phyloP scores from a whole-genome alignment of 2,888 invertebrate species.

The Leptopilina myrica region DNA sequence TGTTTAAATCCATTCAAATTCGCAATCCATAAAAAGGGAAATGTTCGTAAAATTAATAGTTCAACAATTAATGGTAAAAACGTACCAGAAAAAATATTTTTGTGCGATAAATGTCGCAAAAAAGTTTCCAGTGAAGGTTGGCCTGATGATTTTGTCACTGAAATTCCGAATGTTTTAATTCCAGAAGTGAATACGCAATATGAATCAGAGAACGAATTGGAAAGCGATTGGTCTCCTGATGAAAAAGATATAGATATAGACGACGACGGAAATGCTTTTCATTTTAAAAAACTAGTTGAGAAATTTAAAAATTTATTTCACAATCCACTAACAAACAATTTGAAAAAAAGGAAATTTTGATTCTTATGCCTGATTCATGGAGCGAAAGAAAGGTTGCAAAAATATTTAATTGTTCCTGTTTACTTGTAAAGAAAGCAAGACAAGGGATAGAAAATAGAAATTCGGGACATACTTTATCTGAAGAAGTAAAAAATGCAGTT shows the following conservation, averaged over 20 bases:
- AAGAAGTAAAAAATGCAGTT: neutral
- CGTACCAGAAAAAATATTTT: neutral
- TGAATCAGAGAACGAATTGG: neutral
- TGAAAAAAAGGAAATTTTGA: neutral
- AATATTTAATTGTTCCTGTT: neutral
- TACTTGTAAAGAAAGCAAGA: neutral
- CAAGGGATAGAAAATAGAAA: neutral
- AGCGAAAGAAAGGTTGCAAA: constrained; percentile 21
- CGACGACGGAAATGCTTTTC: neutral
- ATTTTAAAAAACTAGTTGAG: neutral
- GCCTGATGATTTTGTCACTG: neutral
- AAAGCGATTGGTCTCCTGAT: neutral
- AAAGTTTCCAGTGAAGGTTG: neutral
- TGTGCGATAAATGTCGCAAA: constrained; percentile 1
- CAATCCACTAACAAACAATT: neutral
- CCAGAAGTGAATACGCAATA: neutral
- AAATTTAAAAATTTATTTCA: neutral
- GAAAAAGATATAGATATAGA: neutral
- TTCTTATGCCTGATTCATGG: neutral
- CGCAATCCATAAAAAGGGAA: no score
- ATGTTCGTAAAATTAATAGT: no score
- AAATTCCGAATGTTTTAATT: neutral
- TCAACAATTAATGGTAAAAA: no score
- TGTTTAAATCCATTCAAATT: no score
- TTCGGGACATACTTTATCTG: neutral